These are phyloP conservation scores for Phaethornis superciliosus DNA, from an alignment of 2,113 vertebrate genomes.

Conservation along the genomic window DNA sequence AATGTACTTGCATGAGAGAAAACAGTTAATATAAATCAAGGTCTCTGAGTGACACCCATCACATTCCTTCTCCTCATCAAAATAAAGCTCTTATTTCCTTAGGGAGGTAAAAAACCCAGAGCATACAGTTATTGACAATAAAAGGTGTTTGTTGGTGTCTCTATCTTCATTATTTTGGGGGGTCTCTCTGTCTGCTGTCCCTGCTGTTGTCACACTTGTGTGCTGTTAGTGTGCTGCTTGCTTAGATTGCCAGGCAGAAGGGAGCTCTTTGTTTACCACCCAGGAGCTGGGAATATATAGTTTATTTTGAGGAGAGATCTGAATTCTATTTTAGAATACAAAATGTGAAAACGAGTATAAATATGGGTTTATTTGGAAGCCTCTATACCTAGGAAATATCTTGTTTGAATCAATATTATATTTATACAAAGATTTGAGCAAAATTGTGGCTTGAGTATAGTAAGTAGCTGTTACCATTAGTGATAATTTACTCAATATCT, in stretches of 20 bases:
- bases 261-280: conserved; percentile 34
- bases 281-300: background rate
- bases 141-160: conserved; percentile 7
- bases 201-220: background rate
- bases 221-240: background rate
- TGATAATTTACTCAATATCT: conserved; percentile 21
- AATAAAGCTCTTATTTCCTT: conserved; percentile 36
- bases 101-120: background rate
- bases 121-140: background rate
- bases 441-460: background rate
- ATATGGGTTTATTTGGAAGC: conserved; percentile 6
- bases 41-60: background rate
- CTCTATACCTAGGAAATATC: conserved; percentile 21
- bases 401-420: conserved; percentile 10
- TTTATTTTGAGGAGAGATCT: conserved; percentile 28
- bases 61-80: background rate
- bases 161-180: conserved; percentile 9
- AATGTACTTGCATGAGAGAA: background rate
- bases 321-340: conserved; percentile 1
- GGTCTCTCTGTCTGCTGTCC: background rate
- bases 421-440: background rate
- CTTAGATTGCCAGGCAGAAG: background rate
- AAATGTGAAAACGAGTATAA: background rate
- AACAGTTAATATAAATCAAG: background rate
- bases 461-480: background rate